Conservation (phyloP, 2,888 invertebrate species). For the Noctua fimbriata region DNA sequence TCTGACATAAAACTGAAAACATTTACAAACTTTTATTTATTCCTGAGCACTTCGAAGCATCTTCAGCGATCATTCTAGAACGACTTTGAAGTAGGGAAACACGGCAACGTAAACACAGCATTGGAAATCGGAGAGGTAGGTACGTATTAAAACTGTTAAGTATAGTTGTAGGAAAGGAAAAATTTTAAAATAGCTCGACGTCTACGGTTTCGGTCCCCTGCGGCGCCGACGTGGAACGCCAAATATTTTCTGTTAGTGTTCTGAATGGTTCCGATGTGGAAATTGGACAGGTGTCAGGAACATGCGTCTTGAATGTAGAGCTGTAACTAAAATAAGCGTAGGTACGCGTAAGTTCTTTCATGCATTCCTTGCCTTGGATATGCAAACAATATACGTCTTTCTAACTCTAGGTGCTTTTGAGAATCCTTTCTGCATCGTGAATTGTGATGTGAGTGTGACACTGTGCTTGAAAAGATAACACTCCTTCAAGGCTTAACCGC, state of each 20-base stretch:
- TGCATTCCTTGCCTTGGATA: background rate
- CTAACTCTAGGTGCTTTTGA: background rate
- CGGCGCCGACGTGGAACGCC: slow-evolving; percentile 65
- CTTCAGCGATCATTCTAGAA: slow-evolving; percentile 65
- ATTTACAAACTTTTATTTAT: slow-evolving; percentile 42
- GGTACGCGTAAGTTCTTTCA: background rate
- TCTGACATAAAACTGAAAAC: slow-evolving; percentile 40
- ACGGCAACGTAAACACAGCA: slow-evolving; percentile 68
- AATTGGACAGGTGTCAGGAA: slow-evolving; percentile 36
- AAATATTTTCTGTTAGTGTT: slow-evolving; percentile 45
- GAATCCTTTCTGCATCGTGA: background rate
- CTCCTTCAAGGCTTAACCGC: background rate
- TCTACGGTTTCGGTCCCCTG: slow-evolving; percentile 75
- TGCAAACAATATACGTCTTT: background rate
- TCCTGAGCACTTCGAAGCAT: slow-evolving; percentile 38
- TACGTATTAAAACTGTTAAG: slow-evolving; percentile 71
- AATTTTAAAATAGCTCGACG: slow-evolving; percentile 80
- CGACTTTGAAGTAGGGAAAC: slow-evolving; percentile 68
- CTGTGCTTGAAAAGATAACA: background rate
- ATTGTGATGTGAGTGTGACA: background rate
- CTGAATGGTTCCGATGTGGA: slow-evolving; percentile 10
- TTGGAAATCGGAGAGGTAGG: slow-evolving; percentile 79
- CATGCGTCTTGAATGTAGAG: slow-evolving; percentile 11
- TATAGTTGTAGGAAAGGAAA: slow-evolving; percentile 70
- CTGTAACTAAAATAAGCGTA: background rate